Evolutionary conservation across 2,888 invertebrate species (phyloP).

Genomic region (Villa cingulata): DNA sequence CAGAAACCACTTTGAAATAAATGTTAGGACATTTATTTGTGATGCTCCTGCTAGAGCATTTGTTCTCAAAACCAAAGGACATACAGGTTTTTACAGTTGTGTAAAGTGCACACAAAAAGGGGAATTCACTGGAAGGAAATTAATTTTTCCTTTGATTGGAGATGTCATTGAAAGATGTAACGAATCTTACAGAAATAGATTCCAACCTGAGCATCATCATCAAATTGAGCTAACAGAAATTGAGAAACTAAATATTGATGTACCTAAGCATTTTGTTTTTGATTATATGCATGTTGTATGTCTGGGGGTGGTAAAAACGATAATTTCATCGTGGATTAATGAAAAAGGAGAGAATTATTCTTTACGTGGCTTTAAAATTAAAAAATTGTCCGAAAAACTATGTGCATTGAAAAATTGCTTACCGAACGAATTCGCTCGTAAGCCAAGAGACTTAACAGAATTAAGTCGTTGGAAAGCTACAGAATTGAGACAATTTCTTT

Average conservation of each 20-base stretch:
- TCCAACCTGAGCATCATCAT: not conserved
- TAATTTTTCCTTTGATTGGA: not conserved
- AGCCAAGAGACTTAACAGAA: not conserved
- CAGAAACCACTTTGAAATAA: slow-evolving; percentile 5
- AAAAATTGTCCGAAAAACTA: not conserved
- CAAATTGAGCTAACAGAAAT: not conserved
- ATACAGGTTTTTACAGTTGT: not conserved
- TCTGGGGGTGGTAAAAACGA: not conserved
- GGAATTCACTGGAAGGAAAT: not conserved
- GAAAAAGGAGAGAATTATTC: not conserved
- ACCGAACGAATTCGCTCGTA: not conserved
- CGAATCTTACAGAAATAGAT: not conserved
- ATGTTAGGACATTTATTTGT: slow-evolving; percentile 7
- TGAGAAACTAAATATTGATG: not conserved
- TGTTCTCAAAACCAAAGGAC: not conserved
- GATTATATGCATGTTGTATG: slow-evolving; percentile 6
- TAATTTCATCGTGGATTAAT: not conserved
- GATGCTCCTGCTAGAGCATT: slow-evolving; percentile 1
- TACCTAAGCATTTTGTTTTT: slow-evolving; percentile 2
- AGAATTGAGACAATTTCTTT: not conserved
- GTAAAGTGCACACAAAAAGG: not conserved
- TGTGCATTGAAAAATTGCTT: not conserved
- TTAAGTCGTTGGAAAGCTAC: not conserved
- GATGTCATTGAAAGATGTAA: not conserved
- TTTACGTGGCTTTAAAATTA: not conserved